Evolutionary conservation across 2,113 vertebrate species (phyloP).

Genomic region (Leuciscus idus): DNA sequence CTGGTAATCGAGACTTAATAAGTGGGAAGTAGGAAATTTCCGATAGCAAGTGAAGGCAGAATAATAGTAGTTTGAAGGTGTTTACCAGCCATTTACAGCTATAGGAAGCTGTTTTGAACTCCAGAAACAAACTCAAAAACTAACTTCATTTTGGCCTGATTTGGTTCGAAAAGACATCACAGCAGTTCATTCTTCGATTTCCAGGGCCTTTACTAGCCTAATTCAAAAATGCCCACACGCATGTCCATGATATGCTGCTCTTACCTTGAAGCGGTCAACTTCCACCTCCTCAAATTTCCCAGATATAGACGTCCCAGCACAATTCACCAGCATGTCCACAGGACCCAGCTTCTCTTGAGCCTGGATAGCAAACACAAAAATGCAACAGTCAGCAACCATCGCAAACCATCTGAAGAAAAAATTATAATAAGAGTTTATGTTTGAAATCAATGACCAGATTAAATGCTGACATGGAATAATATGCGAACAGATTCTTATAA

Average conservation of each 20-base stretch:
- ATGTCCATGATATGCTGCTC: constrained; percentile 51
- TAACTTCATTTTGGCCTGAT: no score
- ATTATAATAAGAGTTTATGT: background rate
- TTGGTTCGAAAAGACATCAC: no score
- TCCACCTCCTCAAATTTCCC: constrained; percentile 94
- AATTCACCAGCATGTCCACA: constrained; percentile 98
- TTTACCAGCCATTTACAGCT: no score
- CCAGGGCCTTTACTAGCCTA: background rate
- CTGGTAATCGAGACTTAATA: no score
- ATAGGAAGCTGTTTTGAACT: no score
- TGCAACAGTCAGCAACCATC: background rate
- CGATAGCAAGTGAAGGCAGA: no score
- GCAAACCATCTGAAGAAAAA: background rate
- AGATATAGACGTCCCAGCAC: constrained; percentile 86
- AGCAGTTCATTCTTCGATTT: no score
- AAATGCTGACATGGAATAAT: background rate
- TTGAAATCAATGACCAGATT: background rate
- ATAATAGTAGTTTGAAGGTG: no score
- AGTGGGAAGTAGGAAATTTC: no score
- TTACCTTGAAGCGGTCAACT: constrained; percentile 87
- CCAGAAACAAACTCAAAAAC: no score
- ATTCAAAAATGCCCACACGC: background rate
- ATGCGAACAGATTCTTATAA: background rate
- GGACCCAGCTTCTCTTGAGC: constrained; percentile 97
- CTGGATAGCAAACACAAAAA: constrained; percentile 66